Percentiles rank a stretch among this genome's conserved stretches.
phyloP scores from a whole-genome alignment of 2,113 vertebrate species.

The Triplophysa siluroides region DNA sequence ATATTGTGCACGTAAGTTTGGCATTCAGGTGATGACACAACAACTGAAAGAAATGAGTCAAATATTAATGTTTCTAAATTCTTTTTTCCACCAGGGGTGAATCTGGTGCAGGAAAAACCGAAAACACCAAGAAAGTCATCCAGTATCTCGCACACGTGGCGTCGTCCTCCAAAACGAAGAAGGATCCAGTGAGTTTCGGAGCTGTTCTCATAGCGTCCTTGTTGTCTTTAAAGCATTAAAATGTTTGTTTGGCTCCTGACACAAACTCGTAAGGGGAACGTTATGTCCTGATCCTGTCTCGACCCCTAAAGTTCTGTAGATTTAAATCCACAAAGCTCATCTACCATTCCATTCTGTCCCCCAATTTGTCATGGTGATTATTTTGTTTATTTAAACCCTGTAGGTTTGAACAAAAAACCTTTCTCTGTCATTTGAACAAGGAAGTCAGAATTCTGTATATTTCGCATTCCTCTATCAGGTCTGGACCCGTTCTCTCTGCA shows the following conservation, averaged over 20 bases:
- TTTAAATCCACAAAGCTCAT: neutral
- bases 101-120: slow-evolving; percentile 76
- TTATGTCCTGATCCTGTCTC: too few species aligned
- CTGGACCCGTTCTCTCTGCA: slow-evolving; percentile 47
- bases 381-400: neutral
- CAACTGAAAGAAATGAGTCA: neutral
- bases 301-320: too few species aligned
- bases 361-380: neutral
- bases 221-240: too few species aligned
- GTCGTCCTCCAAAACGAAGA: slow-evolving; percentile 74
- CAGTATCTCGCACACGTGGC: slow-evolving; percentile 75
- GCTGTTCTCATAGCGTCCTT: too few species aligned
- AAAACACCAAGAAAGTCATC: slow-evolving; percentile 79
- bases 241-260: too few species aligned
- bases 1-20: slow-evolving; percentile 76
- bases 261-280: too few species aligned
- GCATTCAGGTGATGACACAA: neutral
- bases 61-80: neutral
- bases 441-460: neutral
- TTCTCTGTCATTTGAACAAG: slow-evolving; percentile 3
- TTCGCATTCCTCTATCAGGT: slow-evolving; percentile 66
- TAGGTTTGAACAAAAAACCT: too few species aligned
- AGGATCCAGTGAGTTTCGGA: slow-evolving; percentile 69
- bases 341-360: neutral
- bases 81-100: slow-evolving; percentile 64